Evolutionary conservation across 2,797 vertebrate genomes (phyloP), one percentile per base, ranked within the genome.

Genomic region (Thunnus albacares): DNA sequence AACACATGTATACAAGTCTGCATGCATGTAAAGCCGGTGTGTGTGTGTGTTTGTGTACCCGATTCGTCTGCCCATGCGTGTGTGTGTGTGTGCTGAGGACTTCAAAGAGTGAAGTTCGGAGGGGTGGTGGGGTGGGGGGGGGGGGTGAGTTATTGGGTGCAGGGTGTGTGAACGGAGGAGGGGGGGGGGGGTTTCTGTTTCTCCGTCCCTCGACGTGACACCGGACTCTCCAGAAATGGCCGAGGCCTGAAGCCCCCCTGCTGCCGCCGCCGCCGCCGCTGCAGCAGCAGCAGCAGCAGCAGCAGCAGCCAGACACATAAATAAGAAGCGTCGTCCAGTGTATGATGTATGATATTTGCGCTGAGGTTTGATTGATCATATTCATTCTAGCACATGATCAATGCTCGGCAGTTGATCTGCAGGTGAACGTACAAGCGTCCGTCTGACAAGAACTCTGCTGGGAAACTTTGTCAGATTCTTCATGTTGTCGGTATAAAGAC

Each of bases 1-100:
- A 52, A 58, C 35, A 55, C n/a, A 38, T 64, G 53, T 74, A 73
- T 53, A 67, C 65, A 66, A 26, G 57, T 20, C 41, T 51, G 20
- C 41, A 17, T 66, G 38, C 18, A 55, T 60, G 28, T 70, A 52
- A 59, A 64, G 35, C 15, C 6, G 24, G 17, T 57, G 33, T 69
- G 45, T 43, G 9, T 59, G 53, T 65, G 41, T 64, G 35, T 69
- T 49, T 35, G 60, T 53, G 51, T 65, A 15, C 6, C 26, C 9
- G 11, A 43, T 24, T 51, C 0, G 4, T 58, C 7, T 49, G 28
- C 5, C 0, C 28, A 8, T 35, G 13, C 35, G 7, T 45, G 24
- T 61, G 53, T 55, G 24, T 61, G 53, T 55, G n/a, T 7, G 24
- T 12, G 15, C 12, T 38, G 43, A 4, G 72, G 66, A 81, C 24